Percentiles rank a stretch among this genome's conserved stretches.
phyloP scores from a whole-genome alignment of 2,113 vertebrate species.

The Bos javanicus region DNA sequence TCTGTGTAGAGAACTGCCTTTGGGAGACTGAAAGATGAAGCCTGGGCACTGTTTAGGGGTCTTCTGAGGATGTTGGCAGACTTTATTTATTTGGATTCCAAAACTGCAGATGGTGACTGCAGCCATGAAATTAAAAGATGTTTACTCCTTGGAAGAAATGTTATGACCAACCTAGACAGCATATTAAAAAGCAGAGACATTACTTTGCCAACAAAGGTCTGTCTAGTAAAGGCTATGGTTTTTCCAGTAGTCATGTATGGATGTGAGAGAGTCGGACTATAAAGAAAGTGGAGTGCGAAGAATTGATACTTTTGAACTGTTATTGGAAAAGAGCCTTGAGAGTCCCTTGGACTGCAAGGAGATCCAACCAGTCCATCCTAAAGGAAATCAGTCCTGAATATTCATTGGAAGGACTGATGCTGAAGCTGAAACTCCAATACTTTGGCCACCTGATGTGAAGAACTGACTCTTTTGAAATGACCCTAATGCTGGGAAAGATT shows the following conservation, averaged over 20 bases:
- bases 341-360: neutral
- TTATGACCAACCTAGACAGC: neutral
- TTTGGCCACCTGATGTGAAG: neutral
- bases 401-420: neutral
- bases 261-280: neutral
- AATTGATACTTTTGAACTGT: neutral
- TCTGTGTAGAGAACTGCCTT: neutral
- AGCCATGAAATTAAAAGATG: neutral
- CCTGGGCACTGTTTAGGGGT: too few relatives aligned
- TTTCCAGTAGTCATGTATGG: neutral
- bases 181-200: neutral
- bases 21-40: neutral
- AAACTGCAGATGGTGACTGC: neutral
- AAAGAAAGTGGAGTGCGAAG: accelerated
- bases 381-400: neutral
- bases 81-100: neutral
- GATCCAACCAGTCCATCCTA: neutral
- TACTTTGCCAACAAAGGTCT: neutral
- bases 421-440: neutral
- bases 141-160: neutral
- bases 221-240: neutral
- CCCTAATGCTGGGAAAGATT: neutral
- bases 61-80: neutral
- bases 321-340: neutral
- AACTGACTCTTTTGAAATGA: neutral